Base-by-base conservation (phyloP, 2,797 vertebrate species). In the Macroramphosus scolopax region DNA sequence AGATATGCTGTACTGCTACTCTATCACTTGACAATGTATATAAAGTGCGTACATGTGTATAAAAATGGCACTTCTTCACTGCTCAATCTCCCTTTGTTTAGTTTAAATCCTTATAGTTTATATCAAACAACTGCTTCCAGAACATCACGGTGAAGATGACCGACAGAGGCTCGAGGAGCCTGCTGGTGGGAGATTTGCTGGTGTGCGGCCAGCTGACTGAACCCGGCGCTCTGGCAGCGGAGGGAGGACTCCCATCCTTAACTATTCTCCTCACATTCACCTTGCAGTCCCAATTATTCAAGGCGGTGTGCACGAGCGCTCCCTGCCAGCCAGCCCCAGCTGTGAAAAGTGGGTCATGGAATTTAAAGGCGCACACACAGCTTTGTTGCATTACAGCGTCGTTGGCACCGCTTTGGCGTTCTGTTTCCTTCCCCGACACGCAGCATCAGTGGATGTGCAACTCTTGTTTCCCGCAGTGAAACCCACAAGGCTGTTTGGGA, bases 321-420 rank as follows among this genome's bases (percentile, higher is more conserved):
- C 65, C 49, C 68, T 79, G 80, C 80, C 72, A 82, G 68, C 69
- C 74, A 71, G 70, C 51, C 74, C 73, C 83, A 82, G 80, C 81
- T 82, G 75, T 73, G 61, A 69, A 86, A 91, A 89, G 77, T 90
- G 80, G 88, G 89, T 90, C 88, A 91, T 38, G 51, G 68, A 69
- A 89, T 86, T 90, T 91, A 91, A 91, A 89, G 87, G 74, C 75
- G 30, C 81, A 83, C 39, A 10, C 74, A 38, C 75, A 37, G 61
- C 63, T 63, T 38, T 17, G 34, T 68, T 60, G 57, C 42, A n/a
- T 35, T 17, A n/a, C n/a, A n/a, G n/a, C n/a, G 28, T 48, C 5
- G 0, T 45, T 29, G 39, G 26, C 54, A 25, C 12, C 15, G 8
- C 12, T 48, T 31, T 33, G 17, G 18, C 57, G n/a, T n/a, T n/a